A percentile compares a stretch with the other conserved stretches of the same genome.
These are phyloP conservation scores for Siphlonurus alternatus DNA, from an alignment of 2,888 invertebrate genomes.

Conservation along the genomic window DNA sequence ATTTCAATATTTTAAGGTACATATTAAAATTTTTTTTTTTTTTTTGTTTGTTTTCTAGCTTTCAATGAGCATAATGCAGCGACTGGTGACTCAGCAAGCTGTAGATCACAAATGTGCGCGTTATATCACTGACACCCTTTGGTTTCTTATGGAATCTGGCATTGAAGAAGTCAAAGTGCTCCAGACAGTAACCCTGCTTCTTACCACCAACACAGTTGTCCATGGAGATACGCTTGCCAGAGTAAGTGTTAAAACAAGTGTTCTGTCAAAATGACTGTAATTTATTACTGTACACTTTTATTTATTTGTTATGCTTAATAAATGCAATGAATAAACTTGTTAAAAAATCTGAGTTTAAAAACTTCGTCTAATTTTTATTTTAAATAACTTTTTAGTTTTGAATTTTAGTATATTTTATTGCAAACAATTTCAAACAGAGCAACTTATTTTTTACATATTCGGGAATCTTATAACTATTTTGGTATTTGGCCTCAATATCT, in stretches of 20 bases:
- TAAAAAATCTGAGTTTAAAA: not conserved
- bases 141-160: conserved; percentile 85
- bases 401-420: too few relatives aligned
- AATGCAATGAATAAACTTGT: not conserved
- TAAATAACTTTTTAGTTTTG: too few relatives aligned
- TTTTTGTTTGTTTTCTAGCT: conserved; percentile 38
- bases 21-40: too few relatives aligned
- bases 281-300: too few relatives aligned
- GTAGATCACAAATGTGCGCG: conserved; percentile 84
- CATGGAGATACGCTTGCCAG: conserved; percentile 88
- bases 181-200: conserved; percentile 83
- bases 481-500: too few relatives aligned
- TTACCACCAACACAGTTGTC: conserved; percentile 90
- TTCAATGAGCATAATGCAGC: conserved; percentile 84
- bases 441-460: too few relatives aligned
- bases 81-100: conserved; percentile 77
- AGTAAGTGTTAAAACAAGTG: conserved; percentile 35
- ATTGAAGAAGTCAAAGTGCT: conserved; percentile 91
- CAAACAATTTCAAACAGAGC: too few relatives aligned
- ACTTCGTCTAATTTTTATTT: too few relatives aligned
- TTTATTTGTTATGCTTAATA: not conserved
- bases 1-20: too few relatives aligned
- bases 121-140: conserved; percentile 83
- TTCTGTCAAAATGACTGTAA: too few relatives aligned
- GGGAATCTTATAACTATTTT: too few relatives aligned